Evolutionary conservation across 2,888 invertebrate species (phyloP).

Genomic region (Entomobrya proxima): DNA sequence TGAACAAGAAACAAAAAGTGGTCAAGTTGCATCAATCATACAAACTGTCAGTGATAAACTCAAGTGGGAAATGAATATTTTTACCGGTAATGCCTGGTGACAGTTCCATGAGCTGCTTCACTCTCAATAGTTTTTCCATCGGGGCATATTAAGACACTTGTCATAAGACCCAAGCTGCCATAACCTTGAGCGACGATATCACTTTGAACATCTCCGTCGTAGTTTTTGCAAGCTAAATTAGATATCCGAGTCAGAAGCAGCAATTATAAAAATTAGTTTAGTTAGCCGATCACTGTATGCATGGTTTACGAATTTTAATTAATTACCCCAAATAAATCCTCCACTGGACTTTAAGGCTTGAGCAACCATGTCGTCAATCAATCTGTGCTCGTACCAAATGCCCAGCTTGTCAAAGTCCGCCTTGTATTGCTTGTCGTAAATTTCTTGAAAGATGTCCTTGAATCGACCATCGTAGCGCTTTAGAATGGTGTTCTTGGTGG

Average conservation of each 20-base stretch:
- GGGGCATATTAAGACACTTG: conserved; percentile 90
- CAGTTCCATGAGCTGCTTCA: conserved; percentile 95
- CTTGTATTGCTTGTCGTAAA: conserved; percentile 88
- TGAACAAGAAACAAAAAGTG: conserved; percentile 74
- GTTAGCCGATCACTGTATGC: no score
- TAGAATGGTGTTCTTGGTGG: conserved; percentile 93
- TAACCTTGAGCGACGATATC: conserved; percentile 88
- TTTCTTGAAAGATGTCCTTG: conserved; percentile 94
- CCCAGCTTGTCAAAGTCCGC: conserved; percentile 85
- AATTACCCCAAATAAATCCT: conserved; percentile 87
- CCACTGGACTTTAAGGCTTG: conserved; percentile 89
- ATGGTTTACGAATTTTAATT: not conserved
- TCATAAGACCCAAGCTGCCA: conserved; percentile 87
- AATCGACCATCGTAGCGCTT: conserved; percentile 93
- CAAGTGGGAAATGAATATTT: not conserved
- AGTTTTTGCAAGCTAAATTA: conserved; percentile 90
- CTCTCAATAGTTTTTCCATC: conserved; percentile 92
- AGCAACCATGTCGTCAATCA: conserved; percentile 95
- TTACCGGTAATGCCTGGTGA: conserved; percentile 87
- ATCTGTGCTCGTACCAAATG: conserved; percentile 94
- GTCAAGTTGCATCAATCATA: no score
- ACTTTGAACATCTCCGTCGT: conserved; percentile 94
- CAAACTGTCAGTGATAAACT: not conserved
- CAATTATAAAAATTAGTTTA: no score
- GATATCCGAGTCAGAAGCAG: no score